A percentile compares a stretch with the other conserved stretches of the same genome.
phyloP scores from a whole-genome alignment of 1,140 invertebrate genomes.

The Idris sp. region DNA sequence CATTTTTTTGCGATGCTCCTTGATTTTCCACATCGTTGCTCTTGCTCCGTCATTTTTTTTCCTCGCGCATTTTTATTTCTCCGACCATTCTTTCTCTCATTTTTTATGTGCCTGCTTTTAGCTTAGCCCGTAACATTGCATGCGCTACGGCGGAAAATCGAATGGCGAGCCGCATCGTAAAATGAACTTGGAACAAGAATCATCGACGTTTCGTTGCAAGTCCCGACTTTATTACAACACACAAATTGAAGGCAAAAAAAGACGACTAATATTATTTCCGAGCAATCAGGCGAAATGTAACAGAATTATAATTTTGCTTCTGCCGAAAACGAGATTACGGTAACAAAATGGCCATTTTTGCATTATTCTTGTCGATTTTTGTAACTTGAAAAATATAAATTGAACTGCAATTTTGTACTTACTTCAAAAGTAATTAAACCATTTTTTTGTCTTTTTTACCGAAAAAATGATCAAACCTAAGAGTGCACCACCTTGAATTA shows the following conservation, averaged over 20 bases:
- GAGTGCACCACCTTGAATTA: too few species aligned
- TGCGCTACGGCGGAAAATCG: conserved; percentile 59
- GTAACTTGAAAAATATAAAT: too few species aligned
- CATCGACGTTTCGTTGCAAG: conserved; percentile 44
- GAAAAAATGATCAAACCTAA: too few species aligned
- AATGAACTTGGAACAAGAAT: conserved; percentile 56
- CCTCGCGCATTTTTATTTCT: conserved; percentile 9
- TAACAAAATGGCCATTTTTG: conserved; percentile 28
- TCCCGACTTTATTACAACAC: conserved; percentile 54
- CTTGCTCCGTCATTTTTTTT: conserved; percentile 5
- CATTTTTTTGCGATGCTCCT: conserved; percentile 52
- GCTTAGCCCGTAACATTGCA: conserved; percentile 54
- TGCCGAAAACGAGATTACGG: conserved; percentile 12
- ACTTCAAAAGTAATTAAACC: too few species aligned
- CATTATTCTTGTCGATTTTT: conserved; percentile 33
- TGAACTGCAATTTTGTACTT: too few species aligned
- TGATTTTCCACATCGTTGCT: conserved; percentile 61
- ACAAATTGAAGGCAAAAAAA: conserved; percentile 47
- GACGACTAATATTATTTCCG: conserved; percentile 50
- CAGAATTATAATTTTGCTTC: conserved; percentile 52
- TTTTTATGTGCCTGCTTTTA: conserved; percentile 58
- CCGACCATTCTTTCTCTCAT: conserved; percentile 43
- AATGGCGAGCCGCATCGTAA: conserved; percentile 59
- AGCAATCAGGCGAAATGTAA: conserved; percentile 53
- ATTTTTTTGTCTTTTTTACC: too few species aligned